Conservation (phyloP, 1,140 invertebrate genomes). For the Diuraphis noxia region DNA sequence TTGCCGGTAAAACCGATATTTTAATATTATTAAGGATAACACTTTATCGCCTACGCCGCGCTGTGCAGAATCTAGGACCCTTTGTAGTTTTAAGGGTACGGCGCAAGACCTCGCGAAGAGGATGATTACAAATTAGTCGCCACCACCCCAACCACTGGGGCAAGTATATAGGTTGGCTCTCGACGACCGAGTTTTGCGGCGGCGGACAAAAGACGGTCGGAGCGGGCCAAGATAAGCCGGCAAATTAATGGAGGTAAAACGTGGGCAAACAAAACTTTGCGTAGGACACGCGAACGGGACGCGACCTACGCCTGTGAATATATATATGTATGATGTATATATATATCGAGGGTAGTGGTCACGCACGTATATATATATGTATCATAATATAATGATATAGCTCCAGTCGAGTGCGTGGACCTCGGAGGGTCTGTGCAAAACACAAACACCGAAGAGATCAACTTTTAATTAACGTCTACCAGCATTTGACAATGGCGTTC, state of each 20-base stretch:
- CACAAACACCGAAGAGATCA: background rate
- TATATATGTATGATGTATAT: background rate
- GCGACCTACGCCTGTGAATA: background rate
- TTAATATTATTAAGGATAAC: too few species aligned
- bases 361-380: background rate
- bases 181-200: background rate
- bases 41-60: background rate
- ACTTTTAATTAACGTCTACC: slow-evolving; percentile 20
- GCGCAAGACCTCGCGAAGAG: background rate
- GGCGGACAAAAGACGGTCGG: slow-evolving; percentile 11
- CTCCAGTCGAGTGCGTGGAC: background rate
- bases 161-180: background rate
- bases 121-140: background rate
- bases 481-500: background rate
- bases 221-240: background rate
- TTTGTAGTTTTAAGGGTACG: background rate
- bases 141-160: background rate
- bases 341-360: background rate
- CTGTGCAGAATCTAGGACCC: background rate
- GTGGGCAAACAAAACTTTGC: slow-evolving; percentile 16
- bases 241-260: slow-evolving; percentile 33
- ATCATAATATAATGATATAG: background rate
- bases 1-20: background rate
- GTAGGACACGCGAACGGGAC: background rate
- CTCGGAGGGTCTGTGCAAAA: background rate